Percentiles rank a stretch among this genome's conserved stretches.
Conservation (phyloP, 2,888 invertebrate genomes). For the Tanytarsus gracilentus region DNA sequence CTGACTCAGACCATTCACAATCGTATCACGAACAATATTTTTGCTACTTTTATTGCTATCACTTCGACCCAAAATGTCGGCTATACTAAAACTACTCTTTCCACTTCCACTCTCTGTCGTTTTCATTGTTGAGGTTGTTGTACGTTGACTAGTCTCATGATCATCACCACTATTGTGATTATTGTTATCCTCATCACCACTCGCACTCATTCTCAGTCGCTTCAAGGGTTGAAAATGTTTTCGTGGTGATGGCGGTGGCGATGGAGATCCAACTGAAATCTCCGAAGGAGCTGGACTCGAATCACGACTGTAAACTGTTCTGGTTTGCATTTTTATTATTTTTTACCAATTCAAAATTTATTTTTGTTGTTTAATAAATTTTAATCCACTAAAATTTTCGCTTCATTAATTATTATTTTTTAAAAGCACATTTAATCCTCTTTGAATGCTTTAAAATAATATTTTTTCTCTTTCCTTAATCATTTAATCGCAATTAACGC, state of each 20-base stretch:
- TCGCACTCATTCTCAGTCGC: conserved; percentile 68
- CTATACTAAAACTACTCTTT: conserved; percentile 80
- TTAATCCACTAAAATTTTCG: neutral
- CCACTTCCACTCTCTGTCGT: conserved; percentile 54
- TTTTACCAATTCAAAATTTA: no score
- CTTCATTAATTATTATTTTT: neutral
- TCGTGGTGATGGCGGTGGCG: conserved; percentile 45
- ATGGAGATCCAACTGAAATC: conserved; percentile 41
- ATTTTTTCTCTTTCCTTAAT: neutral
- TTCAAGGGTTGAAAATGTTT: conserved; percentile 76
- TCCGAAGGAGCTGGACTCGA: conserved; percentile 44
- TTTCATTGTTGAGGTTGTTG: neutral
- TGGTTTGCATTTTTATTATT: conserved; percentile 11
- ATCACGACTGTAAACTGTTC: conserved; percentile 8
- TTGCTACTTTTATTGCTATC: neutral
- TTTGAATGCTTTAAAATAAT: no score
- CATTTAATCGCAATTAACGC: neutral
- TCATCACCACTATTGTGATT: conserved; percentile 4
- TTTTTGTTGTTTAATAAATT: no score
- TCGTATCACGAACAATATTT: no score
- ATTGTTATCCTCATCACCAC: conserved; percentile 38
- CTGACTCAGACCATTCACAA: conserved; percentile 30
- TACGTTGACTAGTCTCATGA: conserved; percentile 7
- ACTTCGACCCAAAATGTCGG: conserved; percentile 79
- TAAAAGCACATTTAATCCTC: neutral